Base-by-base conservation (phyloP, 2,113 vertebrate species). In the Rallus limicola region DNA sequence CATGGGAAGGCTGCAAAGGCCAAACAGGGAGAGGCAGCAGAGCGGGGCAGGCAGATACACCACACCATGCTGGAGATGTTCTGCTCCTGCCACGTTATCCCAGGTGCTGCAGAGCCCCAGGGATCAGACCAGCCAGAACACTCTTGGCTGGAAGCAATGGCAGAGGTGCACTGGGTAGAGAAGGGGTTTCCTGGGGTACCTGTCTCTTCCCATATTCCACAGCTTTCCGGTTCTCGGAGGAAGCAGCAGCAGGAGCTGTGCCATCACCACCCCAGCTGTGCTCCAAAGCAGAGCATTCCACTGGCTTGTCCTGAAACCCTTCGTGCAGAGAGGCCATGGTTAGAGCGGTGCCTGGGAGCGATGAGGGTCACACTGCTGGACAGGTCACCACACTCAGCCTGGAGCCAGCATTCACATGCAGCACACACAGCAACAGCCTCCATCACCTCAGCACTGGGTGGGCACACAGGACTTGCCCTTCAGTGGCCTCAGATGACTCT, bases 241-340 rank as follows among this genome's bases (percentile, higher is more conserved):
- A 83, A 31, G 28, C 76, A 64, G 87, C 79, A 44, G 85, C 94
- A 88, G 85, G 44, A 46, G 44, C 94, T 93, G 87, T 36, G 33
- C 87, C 82, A 93, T 88, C 85, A 94, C 90, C 85, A 87, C 1
- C 0, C 33, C 15, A 8, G 28, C 50, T 33, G 36, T 13, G 33
- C 9, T 78, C 33, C 80, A 56, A 38, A 71, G 86, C 67, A 38
- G 8, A 68, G 71, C 52, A 6, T 55, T 56, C 36, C 42, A 9
- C 60, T 59, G 17, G 69, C 65, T 86, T 93, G 80, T 25, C 93
- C 89, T 29, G 62, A 92, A 96, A 16, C n/a, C 48, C 69, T 62
- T 55, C 19, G 2, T 0, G 4, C 33, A n/a, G 65, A 84, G 89
- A 81, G 83, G 87, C 71, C 4, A 13, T 2, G 21, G 34, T 29